Base-by-base conservation (phyloP, 2,888 invertebrate genomes). In the Drosophila eohydei region DNA sequence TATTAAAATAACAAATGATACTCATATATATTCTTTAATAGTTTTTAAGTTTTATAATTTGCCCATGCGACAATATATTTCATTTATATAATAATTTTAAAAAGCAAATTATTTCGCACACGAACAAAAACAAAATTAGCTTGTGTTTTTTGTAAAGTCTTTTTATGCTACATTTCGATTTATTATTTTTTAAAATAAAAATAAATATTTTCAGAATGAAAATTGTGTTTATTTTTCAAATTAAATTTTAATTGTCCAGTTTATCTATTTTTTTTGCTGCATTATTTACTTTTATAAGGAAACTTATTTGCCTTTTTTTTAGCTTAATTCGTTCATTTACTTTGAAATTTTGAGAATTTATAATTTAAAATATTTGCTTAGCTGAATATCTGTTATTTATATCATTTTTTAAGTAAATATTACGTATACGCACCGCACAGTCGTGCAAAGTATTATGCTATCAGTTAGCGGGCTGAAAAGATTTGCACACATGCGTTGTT, bases 1-100 rank as follows among this genome's bases (percentile, higher is more conserved):
- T 74, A 71, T 77, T 80, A 63, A 75, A 83, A 87, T 90, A 88
- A 88, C 84, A 86, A 91, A 89, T 89, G 92, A 91, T 91, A 92
- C 91, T 92, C 92, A 91, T 91, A 91, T 77, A 87, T 90, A 83
- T 81, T 80, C 74, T 88, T 79, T 60, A 71, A 67, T 86, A 81
- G 89, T 55, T 71, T 68, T 63, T 88, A 80, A 80, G 80, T 60
- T 74, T 60, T 65, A 50, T 62, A 64, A 48, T 56, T 62, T 50
- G 55, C 66, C 38, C 16, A 57, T 56, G 48, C 52, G 43, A 50
- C 50, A 58, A 30, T 43, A 26, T 28, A 63, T 58, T 57, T n/a
- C 66, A 66, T 62, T 68, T 71, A 63, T 61, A 51, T n/a, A 55
- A 66, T 71, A 72, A 71, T 74, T 62, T 66, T n/a, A 26, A 73